Evolutionary conservation across 1,140 invertebrate genomes (phyloP), one percentile per base, ranked within the genome.

Genomic region (Xylocopa sonorina): DNA sequence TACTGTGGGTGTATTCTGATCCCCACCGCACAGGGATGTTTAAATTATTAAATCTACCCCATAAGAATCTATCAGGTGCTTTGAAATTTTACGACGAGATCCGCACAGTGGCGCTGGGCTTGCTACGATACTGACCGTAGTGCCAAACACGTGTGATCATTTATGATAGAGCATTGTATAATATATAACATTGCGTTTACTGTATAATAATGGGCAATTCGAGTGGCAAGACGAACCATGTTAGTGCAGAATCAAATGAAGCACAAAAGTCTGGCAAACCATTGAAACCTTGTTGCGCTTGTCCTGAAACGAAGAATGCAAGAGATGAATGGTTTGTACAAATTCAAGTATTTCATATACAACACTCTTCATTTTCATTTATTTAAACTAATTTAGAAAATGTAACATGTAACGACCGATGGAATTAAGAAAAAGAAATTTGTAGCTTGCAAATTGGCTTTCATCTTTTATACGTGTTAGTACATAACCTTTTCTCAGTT

Each of bases 201-300:
- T 46, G 16, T 16, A 78, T 43, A 51, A 78, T 21, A 78, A 78
- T 78, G 75, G 75, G 75, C 38, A 60, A 7, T 16, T 3, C 18
- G 10, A 78, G 41, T 41, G 21, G 24, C 1, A 69, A 77, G 41
- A 1, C 18, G 21, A 48, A 0, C 10, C 12, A 7, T 29, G 53
- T 69, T 16, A 77, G 7, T 38, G 43, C 66, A 29, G 43, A 14
- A 60, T 6, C 46, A 6, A 29, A 0, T 1, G 24, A n/a, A 16
- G 24, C 27, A 10, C 10, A 60, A 71, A 78, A 78, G 43, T 43
- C 55, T 34, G 46, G 71, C 2, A 77, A 77, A 50, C 75, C 75
- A 18, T 38, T 78, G 2, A 99, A 99, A 92, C 96, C 99, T 24
- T 99, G 98, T 89, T 99, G 99, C 94, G 98, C 98, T 62, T 99